Percentiles rank a stretch among this genome's conserved stretches.
phyloP scores from a whole-genome alignment of 2,888 invertebrate genomes.

The Trichogramma dendrolimi region DNA sequence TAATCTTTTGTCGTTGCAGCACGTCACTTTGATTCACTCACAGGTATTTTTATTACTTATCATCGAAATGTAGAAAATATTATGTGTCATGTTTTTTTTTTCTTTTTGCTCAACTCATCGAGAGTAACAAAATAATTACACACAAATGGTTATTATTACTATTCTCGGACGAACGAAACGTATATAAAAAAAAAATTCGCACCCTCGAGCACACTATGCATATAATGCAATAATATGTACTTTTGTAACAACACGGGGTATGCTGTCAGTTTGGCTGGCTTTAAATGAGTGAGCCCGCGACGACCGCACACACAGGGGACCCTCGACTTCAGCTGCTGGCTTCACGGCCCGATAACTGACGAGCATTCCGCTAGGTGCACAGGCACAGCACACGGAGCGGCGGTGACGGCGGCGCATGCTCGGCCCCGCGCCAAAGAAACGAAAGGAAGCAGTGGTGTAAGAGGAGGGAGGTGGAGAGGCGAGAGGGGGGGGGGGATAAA shows the following conservation, averaged over 20 bases:
- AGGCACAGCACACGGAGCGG: no score
- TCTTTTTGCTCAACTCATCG: neutral
- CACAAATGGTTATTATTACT: neutral
- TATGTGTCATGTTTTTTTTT: neutral
- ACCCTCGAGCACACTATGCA: neutral
- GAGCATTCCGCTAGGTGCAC: no score
- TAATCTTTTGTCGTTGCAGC: no score
- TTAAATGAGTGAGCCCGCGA: no score
- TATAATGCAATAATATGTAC: neutral
- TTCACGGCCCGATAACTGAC: no score
- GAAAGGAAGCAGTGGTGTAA: neutral
- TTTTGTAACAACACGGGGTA: no score
- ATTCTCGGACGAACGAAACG: neutral
- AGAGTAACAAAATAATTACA: neutral
- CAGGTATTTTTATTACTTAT: no score
- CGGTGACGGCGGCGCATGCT: no score
- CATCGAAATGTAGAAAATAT: neutral
- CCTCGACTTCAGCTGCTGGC: no score
- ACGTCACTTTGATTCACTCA: no score
- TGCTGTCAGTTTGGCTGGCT: no score
- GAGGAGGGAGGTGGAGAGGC: constrained; percentile 4
- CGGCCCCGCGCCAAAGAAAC: neutral
- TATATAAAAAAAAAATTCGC: neutral
- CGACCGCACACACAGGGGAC: no score
- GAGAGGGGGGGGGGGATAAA: neutral